A percentile compares a stretch with the other conserved stretches of the same genome.
Evolutionary conservation across 2,797 vertebrate genomes (phyloP).

Genomic region (Lithobates sylvaticus): DNA sequence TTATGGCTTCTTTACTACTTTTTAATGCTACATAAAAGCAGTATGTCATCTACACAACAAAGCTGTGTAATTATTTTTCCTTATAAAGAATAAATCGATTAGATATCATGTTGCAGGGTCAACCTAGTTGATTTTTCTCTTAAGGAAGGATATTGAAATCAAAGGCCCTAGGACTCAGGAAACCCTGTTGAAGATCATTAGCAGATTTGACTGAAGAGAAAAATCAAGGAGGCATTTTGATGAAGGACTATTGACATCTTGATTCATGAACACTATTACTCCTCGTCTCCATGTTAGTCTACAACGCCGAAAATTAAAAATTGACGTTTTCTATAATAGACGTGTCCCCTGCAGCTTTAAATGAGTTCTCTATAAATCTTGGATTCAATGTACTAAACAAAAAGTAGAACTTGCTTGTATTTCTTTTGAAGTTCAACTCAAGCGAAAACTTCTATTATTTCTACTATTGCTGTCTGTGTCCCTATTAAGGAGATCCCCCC

Average conservation of each 20-base stretch:
- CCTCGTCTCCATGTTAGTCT: constrained; percentile 46
- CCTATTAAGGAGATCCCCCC: too few relatives aligned
- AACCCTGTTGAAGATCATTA: constrained; percentile 38
- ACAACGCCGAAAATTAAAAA: constrained; percentile 36
- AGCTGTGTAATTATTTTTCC: constrained; percentile 21
- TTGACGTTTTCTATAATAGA: constrained; percentile 42
- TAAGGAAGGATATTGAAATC: constrained; percentile 25
- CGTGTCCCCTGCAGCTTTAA: constrained; percentile 22
- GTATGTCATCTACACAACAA: background rate
- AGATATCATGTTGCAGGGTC: constrained; percentile 14
- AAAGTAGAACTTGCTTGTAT: constrained; percentile 7
- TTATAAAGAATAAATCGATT: constrained; percentile 37
- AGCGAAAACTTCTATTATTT: background rate
- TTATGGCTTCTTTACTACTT: background rate
- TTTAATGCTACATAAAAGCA: constrained; percentile 4
- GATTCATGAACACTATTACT: constrained; percentile 46
- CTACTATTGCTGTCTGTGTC: background rate
- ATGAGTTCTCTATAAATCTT: constrained; percentile 34
- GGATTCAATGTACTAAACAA: constrained; percentile 23
- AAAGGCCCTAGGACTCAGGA: constrained; percentile 15
- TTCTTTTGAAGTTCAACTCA: constrained; percentile 21
- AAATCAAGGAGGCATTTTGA: constrained; percentile 38
- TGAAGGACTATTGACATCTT: constrained; percentile 40
- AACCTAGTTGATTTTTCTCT: constrained; percentile 18
- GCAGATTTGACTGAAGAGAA: constrained; percentile 40